phyloP scores from a whole-genome alignment of 1,140 invertebrate species.

The Linepithema humile region DNA sequence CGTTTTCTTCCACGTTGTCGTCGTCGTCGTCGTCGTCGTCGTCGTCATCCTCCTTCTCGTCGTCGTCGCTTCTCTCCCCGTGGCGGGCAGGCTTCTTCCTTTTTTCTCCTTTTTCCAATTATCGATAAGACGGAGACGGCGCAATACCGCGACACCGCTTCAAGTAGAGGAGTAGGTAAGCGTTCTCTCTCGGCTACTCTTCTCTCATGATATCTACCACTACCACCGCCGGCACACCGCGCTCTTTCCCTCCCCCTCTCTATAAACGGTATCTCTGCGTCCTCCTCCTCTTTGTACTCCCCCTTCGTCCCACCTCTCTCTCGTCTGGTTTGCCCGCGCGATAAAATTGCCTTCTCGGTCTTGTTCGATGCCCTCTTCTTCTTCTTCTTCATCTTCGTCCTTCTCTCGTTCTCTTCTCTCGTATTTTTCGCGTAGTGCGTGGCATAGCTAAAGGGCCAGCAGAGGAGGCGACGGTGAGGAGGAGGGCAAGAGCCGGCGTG shows the following conservation, averaged over 20 bases:
- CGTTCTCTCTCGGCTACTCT: conserved; percentile 59
- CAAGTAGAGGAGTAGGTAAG: conserved; percentile 43
- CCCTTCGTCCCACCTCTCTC: conserved; percentile 44
- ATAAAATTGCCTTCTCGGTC: conserved; percentile 77
- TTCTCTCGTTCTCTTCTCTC: conserved; percentile 31
- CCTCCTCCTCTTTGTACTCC: conserved; percentile 42
- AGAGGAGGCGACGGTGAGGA: background rate
- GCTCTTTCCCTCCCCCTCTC: conserved; percentile 17
- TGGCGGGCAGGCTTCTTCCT: conserved; percentile 16
- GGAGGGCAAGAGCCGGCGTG: conserved; percentile 19
- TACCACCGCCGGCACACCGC: conserved; percentile 24
- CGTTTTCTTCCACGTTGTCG: conserved; percentile 39
- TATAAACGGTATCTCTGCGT: conserved; percentile 55
- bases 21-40: conserved; percentile 29
- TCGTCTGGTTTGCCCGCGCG: conserved; percentile 60
- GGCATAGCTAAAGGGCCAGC: conserved; percentile 38
- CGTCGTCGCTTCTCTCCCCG: conserved; percentile 46
- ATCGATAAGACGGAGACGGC: conserved; percentile 81
- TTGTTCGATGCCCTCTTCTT: conserved; percentile 64
- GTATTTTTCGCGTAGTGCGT: conserved; percentile 64
- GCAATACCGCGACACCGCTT: conserved; percentile 70
- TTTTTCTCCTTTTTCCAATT: conserved; percentile 79
- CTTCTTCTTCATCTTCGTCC: conserved; percentile 51
- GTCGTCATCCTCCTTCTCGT: background rate
- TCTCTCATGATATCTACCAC: conserved; percentile 50